phyloP scores from a whole-genome alignment of 2,888 invertebrate genomes.

The Hedychridium roseum region DNA sequence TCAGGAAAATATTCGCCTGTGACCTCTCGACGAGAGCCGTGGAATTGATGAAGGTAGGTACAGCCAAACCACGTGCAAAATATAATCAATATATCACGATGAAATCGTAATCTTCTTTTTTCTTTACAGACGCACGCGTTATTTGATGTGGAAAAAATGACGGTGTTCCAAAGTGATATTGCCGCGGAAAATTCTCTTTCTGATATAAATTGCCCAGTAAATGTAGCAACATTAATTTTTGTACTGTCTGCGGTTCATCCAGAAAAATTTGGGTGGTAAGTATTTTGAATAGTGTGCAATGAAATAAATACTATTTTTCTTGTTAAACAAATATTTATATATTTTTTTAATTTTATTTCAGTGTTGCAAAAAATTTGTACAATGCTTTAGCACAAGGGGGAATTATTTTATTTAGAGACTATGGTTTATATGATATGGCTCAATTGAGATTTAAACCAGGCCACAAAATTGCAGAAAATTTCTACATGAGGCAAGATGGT shows the following conservation, averaged over 20 bases:
- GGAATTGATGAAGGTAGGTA: slow-evolving; percentile 80
- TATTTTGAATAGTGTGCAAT: not conserved
- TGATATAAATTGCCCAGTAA: slow-evolving; percentile 69
- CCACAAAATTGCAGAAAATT: slow-evolving; percentile 89
- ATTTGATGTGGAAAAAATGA: slow-evolving; percentile 73
- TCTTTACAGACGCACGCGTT: slow-evolving; percentile 63
- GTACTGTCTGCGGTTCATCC: slow-evolving; percentile 96
- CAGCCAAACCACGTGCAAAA: slow-evolving; percentile 9
- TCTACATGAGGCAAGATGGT: slow-evolving; percentile 96
- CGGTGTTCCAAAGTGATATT: slow-evolving; percentile 86
- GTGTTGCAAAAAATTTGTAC: slow-evolving; percentile 68
- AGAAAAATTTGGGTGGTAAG: slow-evolving; percentile 74
- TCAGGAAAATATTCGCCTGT: slow-evolving; percentile 78
- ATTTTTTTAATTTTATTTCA: slow-evolving; percentile 28
- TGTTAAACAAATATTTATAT: slow-evolving; percentile 6
- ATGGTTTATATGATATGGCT: slow-evolving; percentile 95
- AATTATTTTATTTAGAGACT: slow-evolving; percentile 87
- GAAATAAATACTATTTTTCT: not conserved
- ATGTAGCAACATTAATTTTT: slow-evolving; percentile 91
- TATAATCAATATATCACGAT: not conserved
- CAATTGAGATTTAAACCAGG: slow-evolving; percentile 93
- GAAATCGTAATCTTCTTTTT: not conserved
- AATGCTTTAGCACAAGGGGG: slow-evolving; percentile 78
- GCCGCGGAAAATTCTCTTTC: slow-evolving; percentile 73
- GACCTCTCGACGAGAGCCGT: slow-evolving; percentile 93